Conservation (phyloP, 2,888 invertebrate genomes). For the Cantharis nigra region DNA sequence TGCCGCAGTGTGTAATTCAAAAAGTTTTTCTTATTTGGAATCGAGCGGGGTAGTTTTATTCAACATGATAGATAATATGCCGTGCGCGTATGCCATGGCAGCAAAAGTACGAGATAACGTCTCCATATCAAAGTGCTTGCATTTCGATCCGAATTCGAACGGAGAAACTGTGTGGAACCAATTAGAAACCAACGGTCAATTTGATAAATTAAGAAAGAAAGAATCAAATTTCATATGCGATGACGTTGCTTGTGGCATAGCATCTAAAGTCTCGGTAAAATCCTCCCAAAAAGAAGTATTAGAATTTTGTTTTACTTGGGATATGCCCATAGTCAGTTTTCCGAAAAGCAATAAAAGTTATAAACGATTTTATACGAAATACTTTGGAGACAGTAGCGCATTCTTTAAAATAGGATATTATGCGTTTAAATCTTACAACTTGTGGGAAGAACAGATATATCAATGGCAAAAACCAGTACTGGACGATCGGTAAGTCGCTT, state of each 20-base stretch:
- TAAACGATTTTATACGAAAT: conserved; percentile 80
- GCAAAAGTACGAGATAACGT: conserved; percentile 59
- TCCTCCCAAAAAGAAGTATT: conserved; percentile 59
- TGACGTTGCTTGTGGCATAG: conserved; percentile 65
- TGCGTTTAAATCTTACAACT: conserved; percentile 72
- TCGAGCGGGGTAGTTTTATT: conserved; percentile 69
- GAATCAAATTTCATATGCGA: conserved; percentile 45
- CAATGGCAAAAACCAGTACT: conserved; percentile 86
- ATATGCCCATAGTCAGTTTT: conserved; percentile 88
- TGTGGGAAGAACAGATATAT: conserved; percentile 83
- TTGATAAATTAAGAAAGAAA: conserved; percentile 52
- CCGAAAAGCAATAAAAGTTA: conserved; percentile 69
- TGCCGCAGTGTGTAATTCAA: conserved; percentile 58
- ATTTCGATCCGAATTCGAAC: conserved; percentile 71
- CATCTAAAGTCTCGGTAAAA: conserved; percentile 65
- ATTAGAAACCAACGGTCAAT: conserved; percentile 70
- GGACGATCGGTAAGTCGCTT: conserved; percentile 67
- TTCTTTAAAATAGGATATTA: conserved; percentile 77
- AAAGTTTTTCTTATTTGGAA: conserved; percentile 57
- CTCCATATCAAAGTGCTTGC: conserved; percentile 62
- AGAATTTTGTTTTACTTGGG: conserved; percentile 85
- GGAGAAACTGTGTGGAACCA: conserved; percentile 78
- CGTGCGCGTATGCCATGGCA: conserved; percentile 69
- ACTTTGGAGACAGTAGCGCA: conserved; percentile 74
- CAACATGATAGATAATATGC: conserved; percentile 68